Conservation (phyloP, 1,140 invertebrate species). For the Drosophila paulistorum region DNA sequence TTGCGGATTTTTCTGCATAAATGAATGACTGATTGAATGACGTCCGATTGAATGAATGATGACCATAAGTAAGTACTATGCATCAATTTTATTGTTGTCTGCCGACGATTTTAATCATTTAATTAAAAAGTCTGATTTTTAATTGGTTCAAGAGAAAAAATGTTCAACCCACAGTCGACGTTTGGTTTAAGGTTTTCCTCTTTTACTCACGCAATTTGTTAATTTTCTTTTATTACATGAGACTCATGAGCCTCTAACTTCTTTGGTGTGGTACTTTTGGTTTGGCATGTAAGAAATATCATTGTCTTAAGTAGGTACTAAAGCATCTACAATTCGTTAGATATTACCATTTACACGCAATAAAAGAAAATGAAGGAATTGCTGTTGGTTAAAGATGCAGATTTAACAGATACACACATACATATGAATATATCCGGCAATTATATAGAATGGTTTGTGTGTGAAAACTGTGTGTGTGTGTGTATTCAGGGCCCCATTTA, state of each 20-base stretch:
- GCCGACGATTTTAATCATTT: slow-evolving; percentile 71
- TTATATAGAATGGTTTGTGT: slow-evolving; percentile 59
- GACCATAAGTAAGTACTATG: slow-evolving; percentile 25
- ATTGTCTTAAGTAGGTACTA: slow-evolving; percentile 37
- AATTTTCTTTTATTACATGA: slow-evolving; percentile 61
- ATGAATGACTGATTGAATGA: slow-evolving; percentile 50
- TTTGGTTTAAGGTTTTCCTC: slow-evolving; percentile 8
- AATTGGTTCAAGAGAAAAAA: slow-evolving; percentile 71
- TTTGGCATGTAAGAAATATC: slow-evolving; percentile 37
- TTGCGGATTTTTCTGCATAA: slow-evolving; percentile 31
- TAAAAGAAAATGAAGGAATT: slow-evolving; percentile 38
- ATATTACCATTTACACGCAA: slow-evolving; percentile 60
- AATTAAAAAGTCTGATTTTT: slow-evolving; percentile 78
- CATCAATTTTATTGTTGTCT: slow-evolving; percentile 37
- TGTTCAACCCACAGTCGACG: neutral
- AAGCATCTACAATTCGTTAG: neutral
- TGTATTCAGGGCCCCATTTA: slow-evolving; percentile 58
- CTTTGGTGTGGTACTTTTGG: neutral
- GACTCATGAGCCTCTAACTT: neutral
- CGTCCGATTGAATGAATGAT: slow-evolving; percentile 45
- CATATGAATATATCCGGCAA: slow-evolving; percentile 43
- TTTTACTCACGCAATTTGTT: slow-evolving; percentile 71
- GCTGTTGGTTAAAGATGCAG: slow-evolving; percentile 10
- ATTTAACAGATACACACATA: slow-evolving; percentile 29
- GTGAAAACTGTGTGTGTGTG: slow-evolving; percentile 36